Conservation (phyloP, 1,140 invertebrate genomes). For the Lepidurus couesii region DNA sequence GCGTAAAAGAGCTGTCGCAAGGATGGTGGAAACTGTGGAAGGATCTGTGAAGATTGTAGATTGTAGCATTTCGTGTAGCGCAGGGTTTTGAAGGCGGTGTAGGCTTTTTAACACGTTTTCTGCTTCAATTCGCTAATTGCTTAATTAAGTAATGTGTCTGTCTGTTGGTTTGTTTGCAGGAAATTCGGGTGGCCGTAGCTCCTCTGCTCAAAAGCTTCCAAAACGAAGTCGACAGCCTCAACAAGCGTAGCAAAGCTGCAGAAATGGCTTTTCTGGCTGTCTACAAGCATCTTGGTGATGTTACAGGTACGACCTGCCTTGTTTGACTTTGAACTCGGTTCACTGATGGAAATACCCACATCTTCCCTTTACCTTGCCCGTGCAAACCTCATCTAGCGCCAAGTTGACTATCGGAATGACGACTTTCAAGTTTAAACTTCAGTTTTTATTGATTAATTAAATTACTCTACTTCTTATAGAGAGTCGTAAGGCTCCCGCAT, state of each 20-base stretch:
- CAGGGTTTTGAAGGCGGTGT: neutral
- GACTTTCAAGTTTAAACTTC: neutral
- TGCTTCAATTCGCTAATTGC: neutral
- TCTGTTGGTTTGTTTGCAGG: conserved; percentile 42
- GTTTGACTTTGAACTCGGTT: neutral
- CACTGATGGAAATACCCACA: neutral
- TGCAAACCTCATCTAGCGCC: neutral
- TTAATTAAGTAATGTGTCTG: conserved; percentile 27
- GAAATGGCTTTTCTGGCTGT: conserved; percentile 52
- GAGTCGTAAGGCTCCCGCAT: no score
- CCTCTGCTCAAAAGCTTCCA: conserved; percentile 54
- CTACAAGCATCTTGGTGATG: conserved; percentile 52
- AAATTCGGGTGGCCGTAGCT: conserved; percentile 49
- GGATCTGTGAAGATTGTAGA: neutral
- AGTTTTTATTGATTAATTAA: no score
- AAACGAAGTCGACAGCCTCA: conserved; percentile 51
- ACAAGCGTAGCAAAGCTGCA: conserved; percentile 52
- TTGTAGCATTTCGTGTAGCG: neutral
- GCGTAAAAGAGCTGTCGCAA: no score
- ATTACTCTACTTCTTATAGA: no score
- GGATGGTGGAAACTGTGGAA: neutral
- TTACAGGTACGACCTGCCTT: conserved; percentile 46
- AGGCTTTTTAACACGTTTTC: neutral
- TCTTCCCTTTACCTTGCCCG: neutral
- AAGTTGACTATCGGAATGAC: neutral